A percentile compares a stretch with the other conserved stretches of the same genome.
These are phyloP conservation scores for Bursaphelenchus okinawaensis DNA, from an alignment of 2,888 invertebrate species.

Conservation along the genomic window DNA sequence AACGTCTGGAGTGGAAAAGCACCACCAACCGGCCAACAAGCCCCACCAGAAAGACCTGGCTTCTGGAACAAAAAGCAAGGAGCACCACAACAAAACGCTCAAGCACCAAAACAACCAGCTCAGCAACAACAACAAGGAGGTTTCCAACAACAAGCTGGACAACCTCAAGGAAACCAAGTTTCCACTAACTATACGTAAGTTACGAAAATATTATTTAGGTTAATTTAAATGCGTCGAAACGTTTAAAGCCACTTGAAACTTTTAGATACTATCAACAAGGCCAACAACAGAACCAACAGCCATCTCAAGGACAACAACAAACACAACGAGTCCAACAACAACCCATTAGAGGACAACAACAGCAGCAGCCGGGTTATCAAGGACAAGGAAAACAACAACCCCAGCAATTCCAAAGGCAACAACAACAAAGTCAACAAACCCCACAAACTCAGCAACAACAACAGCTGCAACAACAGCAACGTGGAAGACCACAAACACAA, in stretches of 20 bases:
- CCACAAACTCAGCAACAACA: conserved; percentile 18
- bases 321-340: background rate
- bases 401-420: conserved; percentile 3
- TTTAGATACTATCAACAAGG: too few relatives aligned
- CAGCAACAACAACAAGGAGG: conserved; percentile 18
- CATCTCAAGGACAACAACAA: background rate
- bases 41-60: conserved; percentile 42
- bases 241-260: too few relatives aligned
- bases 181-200: conserved; percentile 3
- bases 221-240: too few relatives aligned
- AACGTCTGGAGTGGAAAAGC: conserved; percentile 46
- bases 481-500: conserved; percentile 10
- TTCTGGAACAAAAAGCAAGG: conserved; percentile 43
- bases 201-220: background rate
- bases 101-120: conserved; percentile 19
- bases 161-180: background rate
- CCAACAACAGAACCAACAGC: conserved; percentile 21
- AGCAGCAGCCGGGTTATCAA: conserved; percentile 10
- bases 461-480: conserved; percentile 17
- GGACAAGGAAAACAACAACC: background rate
- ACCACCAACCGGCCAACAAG: conserved; percentile 47
- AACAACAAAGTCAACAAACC: conserved; percentile 1
- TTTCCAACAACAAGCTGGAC: background rate
- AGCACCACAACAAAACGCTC: conserved; percentile 42
- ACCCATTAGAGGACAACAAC: background rate